Percentiles rank a stretch among this genome's conserved stretches.
Conservation (phyloP, 2,888 invertebrate genomes). For the Archips crataeganus region DNA sequence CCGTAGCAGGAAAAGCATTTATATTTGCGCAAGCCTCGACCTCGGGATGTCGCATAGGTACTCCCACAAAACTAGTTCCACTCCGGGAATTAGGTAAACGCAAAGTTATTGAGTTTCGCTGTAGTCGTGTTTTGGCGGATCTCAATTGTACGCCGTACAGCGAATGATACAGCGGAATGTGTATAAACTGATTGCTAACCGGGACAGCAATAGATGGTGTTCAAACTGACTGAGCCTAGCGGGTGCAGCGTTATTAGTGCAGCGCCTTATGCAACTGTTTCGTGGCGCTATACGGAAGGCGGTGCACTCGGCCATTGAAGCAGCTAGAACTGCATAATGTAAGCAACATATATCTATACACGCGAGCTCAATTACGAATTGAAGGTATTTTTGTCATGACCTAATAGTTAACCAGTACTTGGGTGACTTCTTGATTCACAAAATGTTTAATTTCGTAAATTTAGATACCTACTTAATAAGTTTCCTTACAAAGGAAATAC, state of each 20-base stretch:
- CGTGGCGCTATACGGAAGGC: conserved; percentile 80
- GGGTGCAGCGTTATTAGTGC: conserved; percentile 46
- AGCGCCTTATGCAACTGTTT: conserved; percentile 70
- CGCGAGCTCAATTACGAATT: conserved; percentile 43
- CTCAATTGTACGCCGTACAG: background rate
- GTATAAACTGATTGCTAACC: background rate
- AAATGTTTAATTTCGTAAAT: background rate
- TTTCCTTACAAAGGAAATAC: too few species aligned
- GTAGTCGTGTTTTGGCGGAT: conserved; percentile 6
- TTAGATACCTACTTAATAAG: background rate
- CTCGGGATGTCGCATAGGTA: conserved; percentile 64
- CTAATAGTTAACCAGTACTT: conserved; percentile 7
- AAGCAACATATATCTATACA: conserved; percentile 59
- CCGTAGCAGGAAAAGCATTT: conserved; percentile 71
- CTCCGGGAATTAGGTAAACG: conserved; percentile 54
- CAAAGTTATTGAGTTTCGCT: conserved; percentile 13
- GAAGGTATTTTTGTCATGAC: conserved; percentile 37
- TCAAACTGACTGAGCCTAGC: conserved; percentile 17
- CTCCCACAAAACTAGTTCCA: conserved; percentile 76
- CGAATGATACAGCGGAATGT: background rate
- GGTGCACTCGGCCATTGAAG: conserved; percentile 80
- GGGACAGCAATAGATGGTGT: conserved; percentile 52
- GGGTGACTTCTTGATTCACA: background rate
- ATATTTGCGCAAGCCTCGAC: conserved; percentile 78
- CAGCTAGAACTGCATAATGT: conserved; percentile 60